Evolutionary conservation across 2,113 vertebrate species (phyloP).

Genomic region (Rhinogobius similis): DNA sequence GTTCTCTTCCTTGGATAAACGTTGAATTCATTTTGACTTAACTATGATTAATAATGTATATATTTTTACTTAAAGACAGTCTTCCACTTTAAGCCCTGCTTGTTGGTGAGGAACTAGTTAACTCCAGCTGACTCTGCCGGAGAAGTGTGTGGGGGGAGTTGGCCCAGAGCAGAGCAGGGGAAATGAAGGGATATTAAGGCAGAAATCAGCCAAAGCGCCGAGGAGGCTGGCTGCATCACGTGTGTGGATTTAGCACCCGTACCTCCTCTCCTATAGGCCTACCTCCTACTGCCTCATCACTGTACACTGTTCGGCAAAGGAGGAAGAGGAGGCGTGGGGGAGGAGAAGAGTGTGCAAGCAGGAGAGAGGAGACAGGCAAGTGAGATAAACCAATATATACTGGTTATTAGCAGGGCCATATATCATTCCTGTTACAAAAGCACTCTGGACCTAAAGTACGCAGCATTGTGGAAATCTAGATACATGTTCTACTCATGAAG

Average conservation of each 20-base stretch:
- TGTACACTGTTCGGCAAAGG: slow-evolving; percentile 52
- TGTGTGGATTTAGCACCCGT: slow-evolving; percentile 65
- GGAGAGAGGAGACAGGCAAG: slow-evolving; percentile 1
- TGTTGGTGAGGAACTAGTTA: slow-evolving; percentile 67
- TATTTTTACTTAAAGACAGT: background rate
- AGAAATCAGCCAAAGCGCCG: slow-evolving; percentile 62
- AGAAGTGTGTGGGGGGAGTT: slow-evolving; percentile 57
- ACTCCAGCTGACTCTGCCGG: slow-evolving; percentile 52
- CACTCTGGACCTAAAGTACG: background rate
- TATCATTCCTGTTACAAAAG: slow-evolving; percentile 5
- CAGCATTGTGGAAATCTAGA: background rate
- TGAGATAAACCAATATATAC: slow-evolving; percentile 12
- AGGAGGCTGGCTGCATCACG: slow-evolving; percentile 60
- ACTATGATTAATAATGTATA: background rate
- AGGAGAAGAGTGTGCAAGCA: slow-evolving; percentile 19
- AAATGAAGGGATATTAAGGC: slow-evolving; percentile 73
- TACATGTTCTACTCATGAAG: background rate
- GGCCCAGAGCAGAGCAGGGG: slow-evolving; percentile 55
- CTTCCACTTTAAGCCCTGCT: background rate
- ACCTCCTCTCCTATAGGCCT: slow-evolving; percentile 44
- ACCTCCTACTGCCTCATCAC: slow-evolving; percentile 56
- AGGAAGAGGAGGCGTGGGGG: slow-evolving; percentile 44
- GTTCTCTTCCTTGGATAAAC: too few relatives aligned
- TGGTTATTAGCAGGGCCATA: slow-evolving; percentile 4
- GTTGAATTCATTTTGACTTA: background rate